Evolutionary conservation across 2,797 vertebrate species (phyloP), one percentile per base, ranked within the genome.

Genomic region (Myoxocephalus aenaeus): DNA sequence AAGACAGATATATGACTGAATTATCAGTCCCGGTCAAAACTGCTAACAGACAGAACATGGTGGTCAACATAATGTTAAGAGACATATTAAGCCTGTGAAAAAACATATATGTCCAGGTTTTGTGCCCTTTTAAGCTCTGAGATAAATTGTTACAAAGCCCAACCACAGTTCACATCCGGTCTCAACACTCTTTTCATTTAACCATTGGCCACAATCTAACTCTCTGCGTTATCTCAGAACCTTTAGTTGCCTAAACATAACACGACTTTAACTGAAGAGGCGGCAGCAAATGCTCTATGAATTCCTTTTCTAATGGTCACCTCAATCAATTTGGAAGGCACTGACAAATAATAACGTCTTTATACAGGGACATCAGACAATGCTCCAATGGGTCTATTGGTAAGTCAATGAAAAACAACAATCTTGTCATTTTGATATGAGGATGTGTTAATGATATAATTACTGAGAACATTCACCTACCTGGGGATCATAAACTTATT

Each of bases 331-430:
- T 48, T 71, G 14, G 18, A 63, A 44, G 14, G 3, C 14, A 27
- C n/a, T 38, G 5, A 13, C 1, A 4, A 54, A 25, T 32, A 3
- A 13, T 25, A 18, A 22, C 7, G 3, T 34, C 13, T 32, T 48
- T 7, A 40, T 9, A 42, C 53, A 48, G 25, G 12, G 25, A 5
- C 20, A 51, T 18, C 12, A 25, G 17, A 46, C 51, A 64, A 51
- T 1, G 0, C n/a, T 36, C 40, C 4, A 4, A 29, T 53, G n/a
- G 22, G 17, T 58, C 14, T 22, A 29, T 10, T 53, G 58, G 32
- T 42, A 71, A 20, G 61, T 78, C 17, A 46, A 7, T 62, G 63
- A 68, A 42, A 36, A 54, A 61, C 48, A 44, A 51, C 51, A 51
- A 8, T 65, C 27, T 48, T 66, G 34, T 56, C 22, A 66, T 51